Percentiles rank a stretch among this genome's conserved stretches.
These are phyloP conservation scores for Agonopterix alstromeriana DNA, from an alignment of 2,888 invertebrate species.

Conservation along the genomic window DNA sequence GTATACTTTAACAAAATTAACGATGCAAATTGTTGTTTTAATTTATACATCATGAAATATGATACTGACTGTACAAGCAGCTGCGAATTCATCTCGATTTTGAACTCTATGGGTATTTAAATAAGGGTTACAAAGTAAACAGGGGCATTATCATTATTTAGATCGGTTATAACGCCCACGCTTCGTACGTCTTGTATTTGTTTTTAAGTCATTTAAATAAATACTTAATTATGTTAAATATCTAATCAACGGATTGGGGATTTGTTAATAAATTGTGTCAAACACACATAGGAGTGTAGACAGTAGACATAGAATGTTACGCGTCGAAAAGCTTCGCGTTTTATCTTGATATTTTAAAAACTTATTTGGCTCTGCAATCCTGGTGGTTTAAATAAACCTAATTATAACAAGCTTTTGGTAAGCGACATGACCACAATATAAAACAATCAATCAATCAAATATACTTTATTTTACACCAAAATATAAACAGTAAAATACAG, in stretches of 20 bases:
- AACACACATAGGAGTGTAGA: constrained; percentile 4
- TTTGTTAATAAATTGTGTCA: constrained; percentile 23
- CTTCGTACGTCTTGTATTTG: constrained; percentile 28
- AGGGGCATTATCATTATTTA: constrained; percentile 34
- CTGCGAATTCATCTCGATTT: too few relatives aligned
- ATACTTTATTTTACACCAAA: too few relatives aligned
- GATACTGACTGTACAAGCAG: not conserved
- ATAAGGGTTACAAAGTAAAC: too few relatives aligned
- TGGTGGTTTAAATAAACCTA: too few relatives aligned
- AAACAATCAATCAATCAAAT: too few relatives aligned
- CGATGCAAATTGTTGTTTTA: not conserved
- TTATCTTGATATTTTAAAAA: too few relatives aligned
- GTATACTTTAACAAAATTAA: not conserved
- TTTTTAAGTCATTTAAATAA: constrained; percentile 51
- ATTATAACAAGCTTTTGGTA: too few relatives aligned
- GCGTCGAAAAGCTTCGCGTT: too few relatives aligned
- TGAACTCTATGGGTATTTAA: too few relatives aligned
- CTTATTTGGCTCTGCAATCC: too few relatives aligned
- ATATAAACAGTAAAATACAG: too few relatives aligned
- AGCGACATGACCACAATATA: too few relatives aligned
- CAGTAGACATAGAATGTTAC: not conserved
- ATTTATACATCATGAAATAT: constrained; percentile 4
- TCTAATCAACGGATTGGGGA: constrained; percentile 27
- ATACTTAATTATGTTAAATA: constrained; percentile 59
- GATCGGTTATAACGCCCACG: constrained; percentile 36